Conservation (phyloP, 2,888 invertebrate genomes). For the Protonemura montana region DNA sequence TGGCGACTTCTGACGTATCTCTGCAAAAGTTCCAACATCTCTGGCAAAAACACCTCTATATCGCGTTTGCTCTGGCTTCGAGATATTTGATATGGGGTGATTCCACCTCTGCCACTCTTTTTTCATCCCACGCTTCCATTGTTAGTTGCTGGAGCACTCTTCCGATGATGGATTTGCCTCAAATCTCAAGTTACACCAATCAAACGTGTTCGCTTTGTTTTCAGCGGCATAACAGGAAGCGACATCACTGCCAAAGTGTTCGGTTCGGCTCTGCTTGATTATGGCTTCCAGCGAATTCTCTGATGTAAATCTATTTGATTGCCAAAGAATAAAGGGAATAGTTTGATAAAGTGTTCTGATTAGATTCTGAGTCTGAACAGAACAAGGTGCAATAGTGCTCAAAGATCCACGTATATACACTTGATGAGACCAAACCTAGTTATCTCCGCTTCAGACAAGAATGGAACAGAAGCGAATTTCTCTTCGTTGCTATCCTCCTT, state of each 20-base stretch:
- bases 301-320: background rate
- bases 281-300: background rate
- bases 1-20: background rate
- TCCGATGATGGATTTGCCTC: conserved; percentile 22
- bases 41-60: background rate
- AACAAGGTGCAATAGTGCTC: background rate
- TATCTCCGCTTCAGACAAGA: background rate
- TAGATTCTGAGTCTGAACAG: background rate
- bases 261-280: background rate
- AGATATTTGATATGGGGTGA: background rate
- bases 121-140: background rate
- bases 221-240: background rate
- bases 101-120: conserved; percentile 9
- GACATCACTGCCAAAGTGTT: background rate
- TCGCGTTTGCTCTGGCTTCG: background rate
- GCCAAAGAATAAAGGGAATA: background rate
- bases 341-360: background rate
- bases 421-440: background rate
- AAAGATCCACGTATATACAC: background rate
- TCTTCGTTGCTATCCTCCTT: background rate
- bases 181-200: conserved; percentile 29
- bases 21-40: background rate
- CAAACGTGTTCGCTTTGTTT: background rate
- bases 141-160: conserved; percentile 7
- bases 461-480: background rate